Evolutionary conservation across 2,888 invertebrate species (phyloP), one percentile per base, ranked within the genome.

Genomic region (Polyploca ridens): DNA sequence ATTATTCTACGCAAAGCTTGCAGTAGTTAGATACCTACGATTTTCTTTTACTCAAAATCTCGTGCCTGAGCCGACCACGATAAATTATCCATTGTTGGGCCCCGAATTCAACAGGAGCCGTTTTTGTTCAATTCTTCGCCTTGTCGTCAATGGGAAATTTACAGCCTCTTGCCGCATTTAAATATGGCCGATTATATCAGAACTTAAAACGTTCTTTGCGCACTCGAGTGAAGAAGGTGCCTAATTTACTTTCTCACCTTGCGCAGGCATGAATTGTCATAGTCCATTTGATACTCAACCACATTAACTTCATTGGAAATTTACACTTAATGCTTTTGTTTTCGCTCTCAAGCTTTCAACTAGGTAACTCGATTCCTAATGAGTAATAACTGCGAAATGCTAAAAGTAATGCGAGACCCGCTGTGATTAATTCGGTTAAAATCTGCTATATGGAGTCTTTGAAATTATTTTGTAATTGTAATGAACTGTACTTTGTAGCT

Each of bases 121-220:
- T 91, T 94, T 93, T 92, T 93, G 93, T 94, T 92, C 93, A 90
- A 91, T 92, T 92, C 93, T 91, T 91, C 89, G 90, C 86, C 88
- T 90, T 86, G 86, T 90, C 89, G 89, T 93, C 91, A 92, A 92
- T 91, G 87, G 90, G 77, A 89, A 93, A 93, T 93, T 93, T 93
- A 87, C 91, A 84, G 81, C 82, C 85, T 84, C 86, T 61, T 84
- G 83, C 85, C 85, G 87, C 89, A 93, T 92, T 92, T 88, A 90
- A 93, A 93, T 93, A 91, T 89, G 87, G 82, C 77, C 89, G 90
- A 91, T 91, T 91, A 90, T 90, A 89, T 87, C 86, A 81, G 84
- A 83, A 87, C 84, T 84, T 88, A 85, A 81, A 91, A 89, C 88
- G 87, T 86, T 86, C 80, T 64, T 78, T 77, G 84, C 82, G 85